A percentile compares a stretch with the other conserved stretches of the same genome.
These are phyloP conservation scores for Aviceda subcristata DNA, from an alignment of 2,113 vertebrate genomes.

Conservation along the genomic window DNA sequence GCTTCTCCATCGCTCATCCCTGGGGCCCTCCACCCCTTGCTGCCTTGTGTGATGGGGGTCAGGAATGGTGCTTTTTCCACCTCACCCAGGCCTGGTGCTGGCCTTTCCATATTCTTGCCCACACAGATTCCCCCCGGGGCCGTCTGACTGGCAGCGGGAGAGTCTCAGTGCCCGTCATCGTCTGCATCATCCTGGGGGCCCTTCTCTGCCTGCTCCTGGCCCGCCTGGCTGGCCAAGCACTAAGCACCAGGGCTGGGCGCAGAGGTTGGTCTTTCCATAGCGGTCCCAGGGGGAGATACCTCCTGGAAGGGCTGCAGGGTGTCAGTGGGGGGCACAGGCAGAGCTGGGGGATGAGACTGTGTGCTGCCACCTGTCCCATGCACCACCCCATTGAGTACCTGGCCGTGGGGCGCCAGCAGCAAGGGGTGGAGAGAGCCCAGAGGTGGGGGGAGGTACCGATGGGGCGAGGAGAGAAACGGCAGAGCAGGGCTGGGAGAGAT, in stretches of 20 bases:
- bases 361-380: too few relatives aligned
- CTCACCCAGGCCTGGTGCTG: background rate
- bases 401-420: too few relatives aligned
- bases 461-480: too few relatives aligned
- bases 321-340: background rate
- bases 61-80: background rate
- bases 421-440: too few relatives aligned
- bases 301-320: background rate
- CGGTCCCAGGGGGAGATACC: too few relatives aligned
- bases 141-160: background rate
- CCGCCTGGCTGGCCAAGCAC: background rate
- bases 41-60: background rate
- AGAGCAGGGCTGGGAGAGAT: too few relatives aligned
- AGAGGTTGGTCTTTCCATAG: background rate
- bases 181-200: background rate
- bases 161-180: background rate
- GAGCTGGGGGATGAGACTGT: too few relatives aligned
- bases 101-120: background rate
- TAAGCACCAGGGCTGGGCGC: background rate
- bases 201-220: background rate
- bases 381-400: too few relatives aligned
- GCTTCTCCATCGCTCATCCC: background rate
- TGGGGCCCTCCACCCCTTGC: background rate
- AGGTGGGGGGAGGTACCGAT: too few relatives aligned
- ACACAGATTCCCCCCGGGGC: background rate